Evolutionary conservation across 2,113 vertebrate genomes (phyloP).

Genomic region (Pagrus major): DNA sequence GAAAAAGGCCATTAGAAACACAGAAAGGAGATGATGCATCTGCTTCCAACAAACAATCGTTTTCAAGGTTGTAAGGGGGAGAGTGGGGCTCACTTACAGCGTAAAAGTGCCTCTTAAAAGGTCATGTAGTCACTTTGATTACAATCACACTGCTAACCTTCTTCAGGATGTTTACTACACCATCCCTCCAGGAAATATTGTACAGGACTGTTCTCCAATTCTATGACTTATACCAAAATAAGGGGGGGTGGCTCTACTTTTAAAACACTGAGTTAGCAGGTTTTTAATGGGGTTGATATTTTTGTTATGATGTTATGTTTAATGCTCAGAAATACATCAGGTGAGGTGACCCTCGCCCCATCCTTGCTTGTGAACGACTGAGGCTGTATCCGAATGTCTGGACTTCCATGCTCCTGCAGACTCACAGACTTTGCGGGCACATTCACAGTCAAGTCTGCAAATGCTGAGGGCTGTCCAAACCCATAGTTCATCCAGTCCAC

Average conservation of each 20-base stretch:
- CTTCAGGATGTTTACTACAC: background rate
- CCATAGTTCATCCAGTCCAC: too few relatives aligned
- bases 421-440: too few relatives aligned
- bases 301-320: background rate
- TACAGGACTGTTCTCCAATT: background rate
- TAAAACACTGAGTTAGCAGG: background rate
- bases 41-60: conserved; percentile 13
- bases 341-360: too few relatives aligned
- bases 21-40: conserved; percentile 18
- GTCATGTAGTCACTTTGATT: background rate
- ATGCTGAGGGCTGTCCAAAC: too few relatives aligned
- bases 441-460: too few relatives aligned
- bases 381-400: too few relatives aligned
- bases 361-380: too few relatives aligned
- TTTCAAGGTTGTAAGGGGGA: conserved; percentile 1
- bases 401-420: too few relatives aligned
- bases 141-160: background rate
- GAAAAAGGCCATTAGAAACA: conserved; percentile 34
- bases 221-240: background rate
- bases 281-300: background rate
- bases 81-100: background rate
- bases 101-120: conserved; percentile 3
- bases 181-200: background rate
- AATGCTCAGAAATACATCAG: background rate
- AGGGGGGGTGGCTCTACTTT: background rate